Base-by-base conservation (phyloP, 1,140 invertebrate genomes). In the Hyles euphorbiae region DNA sequence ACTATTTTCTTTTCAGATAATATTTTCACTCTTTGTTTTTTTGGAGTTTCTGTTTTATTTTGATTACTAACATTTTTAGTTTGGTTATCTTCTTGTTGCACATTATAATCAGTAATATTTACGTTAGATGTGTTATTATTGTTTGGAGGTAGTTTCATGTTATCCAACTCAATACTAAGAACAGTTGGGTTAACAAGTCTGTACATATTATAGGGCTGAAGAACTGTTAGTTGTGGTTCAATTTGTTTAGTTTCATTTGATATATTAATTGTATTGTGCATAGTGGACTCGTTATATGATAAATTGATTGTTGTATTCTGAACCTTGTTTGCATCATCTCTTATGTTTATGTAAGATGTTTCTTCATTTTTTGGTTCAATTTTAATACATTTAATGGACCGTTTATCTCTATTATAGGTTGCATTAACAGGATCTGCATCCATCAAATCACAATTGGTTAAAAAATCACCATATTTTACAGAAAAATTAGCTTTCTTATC, bases 381-480 rank as follows among this genome's bases (percentile, higher is more conserved):
- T 22, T 22, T 22, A 22, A 22, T 22, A 22, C n/a, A n/a, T n/a
- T n/a, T n/a, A n/a, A n/a, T n/a, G n/a, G 22, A 22, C 22, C 22
- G 2, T 40, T 5, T 40, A 5, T 40, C 8, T 5, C 2, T 40
- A 40, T 68, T 9, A 6, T 49, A 22, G 53, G 43, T 48, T 54
- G 36, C 62, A 54, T 69, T 63, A 64, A 65, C 60, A 52, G 52
- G 54, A 45, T 53, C 54, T 22, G 57, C 10, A 34, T 64, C 73
- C 52, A 63, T 64, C 34, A 71, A 52, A 52, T 81, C 83, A 67
- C 63, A 68, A 61, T 83, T 88, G 34, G 74, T 81, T 51, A 88
- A 65, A 61, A 84, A 88, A 67, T 88, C 78, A 53, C 63, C 75
- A 78, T 88, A 88, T 60, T 83, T 82, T 5, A 85, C 48, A 32